Evolutionary conservation across 1,140 invertebrate genomes (phyloP).

Genomic region (Diploscapter pachys): DNA sequence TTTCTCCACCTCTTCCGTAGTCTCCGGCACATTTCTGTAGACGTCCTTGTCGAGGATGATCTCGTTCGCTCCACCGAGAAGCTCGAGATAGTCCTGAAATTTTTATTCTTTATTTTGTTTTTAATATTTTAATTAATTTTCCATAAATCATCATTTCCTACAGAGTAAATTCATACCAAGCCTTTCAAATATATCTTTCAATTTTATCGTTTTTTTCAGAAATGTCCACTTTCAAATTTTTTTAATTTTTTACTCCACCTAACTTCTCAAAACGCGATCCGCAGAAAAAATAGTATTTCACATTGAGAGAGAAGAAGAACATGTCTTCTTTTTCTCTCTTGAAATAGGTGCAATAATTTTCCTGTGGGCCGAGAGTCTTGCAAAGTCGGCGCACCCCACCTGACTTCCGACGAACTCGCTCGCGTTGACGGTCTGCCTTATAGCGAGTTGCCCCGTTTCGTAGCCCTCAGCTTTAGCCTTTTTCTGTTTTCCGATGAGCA

Average conservation of each 20-base stretch:
- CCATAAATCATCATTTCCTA: constrained; percentile 65
- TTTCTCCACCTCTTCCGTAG: constrained; percentile 72
- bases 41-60: constrained; percentile 46
- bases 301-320: too few relatives aligned
- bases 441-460: constrained; percentile 75
- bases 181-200: too few relatives aligned
- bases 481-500: constrained; percentile 44
- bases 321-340: too few relatives aligned
- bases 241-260: too few relatives aligned
- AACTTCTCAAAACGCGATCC: too few relatives aligned
- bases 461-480: constrained; percentile 88
- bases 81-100: constrained; percentile 18
- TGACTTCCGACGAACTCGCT: constrained; percentile 74
- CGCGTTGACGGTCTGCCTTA: constrained; percentile 72
- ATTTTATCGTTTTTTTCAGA: too few relatives aligned
- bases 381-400: constrained; percentile 66
- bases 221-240: too few relatives aligned
- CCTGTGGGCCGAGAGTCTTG: neutral
- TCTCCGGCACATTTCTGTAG: constrained; percentile 65
- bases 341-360: too few relatives aligned
- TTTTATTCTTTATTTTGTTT: too few relatives aligned
- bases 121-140: constrained; percentile 4
- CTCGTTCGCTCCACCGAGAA: constrained; percentile 64
- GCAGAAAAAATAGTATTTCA: too few relatives aligned
- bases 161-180: too few relatives aligned